phyloP scores from a whole-genome alignment of 2,888 invertebrate species.

The Syritta pipiens region DNA sequence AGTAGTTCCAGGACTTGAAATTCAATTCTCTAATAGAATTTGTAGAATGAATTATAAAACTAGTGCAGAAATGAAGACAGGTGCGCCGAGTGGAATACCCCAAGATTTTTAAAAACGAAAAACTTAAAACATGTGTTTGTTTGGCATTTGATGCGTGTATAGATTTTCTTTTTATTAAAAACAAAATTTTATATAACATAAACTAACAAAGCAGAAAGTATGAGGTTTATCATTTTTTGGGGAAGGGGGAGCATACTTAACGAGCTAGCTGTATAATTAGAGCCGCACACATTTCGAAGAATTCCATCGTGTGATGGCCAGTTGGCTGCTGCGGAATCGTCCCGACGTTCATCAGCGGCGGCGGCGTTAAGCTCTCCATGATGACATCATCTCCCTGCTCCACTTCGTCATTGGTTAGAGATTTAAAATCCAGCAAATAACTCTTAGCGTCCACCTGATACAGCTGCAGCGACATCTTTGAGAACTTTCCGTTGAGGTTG shows the following conservation, averaged over 20 bases:
- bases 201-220: not conserved
- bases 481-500: conserved; percentile 89
- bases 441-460: conserved; percentile 99
- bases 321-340: conserved; percentile 79
- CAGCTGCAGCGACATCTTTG: conserved; percentile 98
- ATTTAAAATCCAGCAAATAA: conserved; percentile 98
- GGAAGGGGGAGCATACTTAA: conserved; percentile 81
- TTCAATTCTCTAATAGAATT: too few species aligned
- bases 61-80: too few species aligned
- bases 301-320: conserved; percentile 99
- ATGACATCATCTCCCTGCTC: conserved; percentile 80
- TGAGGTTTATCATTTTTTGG: too few species aligned
- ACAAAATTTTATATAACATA: not conserved
- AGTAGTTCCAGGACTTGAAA: too few species aligned
- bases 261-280: conserved; percentile 98
- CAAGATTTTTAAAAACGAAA: too few species aligned
- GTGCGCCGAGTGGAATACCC: too few species aligned
- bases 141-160: not conserved
- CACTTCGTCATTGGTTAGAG: conserved; percentile 88
- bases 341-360: conserved; percentile 73
- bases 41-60: too few species aligned
- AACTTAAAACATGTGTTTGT: too few species aligned
- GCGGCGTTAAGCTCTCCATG: conserved; percentile 79
- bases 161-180: conserved; percentile 1
- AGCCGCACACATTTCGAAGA: conserved; percentile 99